Percentiles rank a stretch among this genome's conserved stretches.
These are phyloP conservation scores for Apteryx mantelli DNA, from an alignment of 2,113 vertebrate genomes.

Conservation along the genomic window DNA sequence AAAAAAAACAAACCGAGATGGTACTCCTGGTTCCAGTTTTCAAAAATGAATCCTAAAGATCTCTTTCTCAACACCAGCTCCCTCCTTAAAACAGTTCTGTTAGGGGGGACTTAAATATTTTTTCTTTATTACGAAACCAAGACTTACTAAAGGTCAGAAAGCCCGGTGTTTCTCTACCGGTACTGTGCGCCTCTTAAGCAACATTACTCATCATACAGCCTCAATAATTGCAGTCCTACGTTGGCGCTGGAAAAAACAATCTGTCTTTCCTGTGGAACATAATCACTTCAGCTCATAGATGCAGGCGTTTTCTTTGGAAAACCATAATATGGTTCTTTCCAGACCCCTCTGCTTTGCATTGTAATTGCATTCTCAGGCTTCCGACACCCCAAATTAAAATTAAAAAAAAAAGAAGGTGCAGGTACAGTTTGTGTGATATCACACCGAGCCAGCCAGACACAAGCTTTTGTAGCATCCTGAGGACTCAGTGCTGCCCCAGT, in stretches of 20 bases:
- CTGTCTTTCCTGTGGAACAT: not conserved
- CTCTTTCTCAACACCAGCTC: not conserved
- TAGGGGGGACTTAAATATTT: not conserved
- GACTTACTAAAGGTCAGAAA: not conserved
- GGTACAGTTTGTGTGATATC: fast-evolving
- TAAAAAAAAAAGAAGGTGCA: not conserved
- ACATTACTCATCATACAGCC: not conserved
- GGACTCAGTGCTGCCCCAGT: not conserved
- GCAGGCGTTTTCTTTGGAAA: not conserved
- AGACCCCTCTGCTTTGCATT: not conserved
- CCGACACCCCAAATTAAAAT: not conserved
- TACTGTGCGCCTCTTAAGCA: fast-evolving
- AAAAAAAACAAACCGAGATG: not conserved
- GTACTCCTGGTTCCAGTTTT: not conserved
- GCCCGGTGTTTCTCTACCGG: not conserved
- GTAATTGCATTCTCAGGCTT: not conserved
- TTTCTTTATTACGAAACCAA: not conserved
- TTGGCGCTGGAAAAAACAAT: not conserved
- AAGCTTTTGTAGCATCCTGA: not conserved
- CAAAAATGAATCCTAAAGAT: not conserved
- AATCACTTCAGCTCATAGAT: not conserved
- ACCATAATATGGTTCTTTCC: not conserved
- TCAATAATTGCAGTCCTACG: not conserved
- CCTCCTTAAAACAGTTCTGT: not conserved
- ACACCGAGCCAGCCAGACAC: not conserved